Conservation (phyloP, 2,888 invertebrate genomes). For the Lasiommata megera region DNA sequence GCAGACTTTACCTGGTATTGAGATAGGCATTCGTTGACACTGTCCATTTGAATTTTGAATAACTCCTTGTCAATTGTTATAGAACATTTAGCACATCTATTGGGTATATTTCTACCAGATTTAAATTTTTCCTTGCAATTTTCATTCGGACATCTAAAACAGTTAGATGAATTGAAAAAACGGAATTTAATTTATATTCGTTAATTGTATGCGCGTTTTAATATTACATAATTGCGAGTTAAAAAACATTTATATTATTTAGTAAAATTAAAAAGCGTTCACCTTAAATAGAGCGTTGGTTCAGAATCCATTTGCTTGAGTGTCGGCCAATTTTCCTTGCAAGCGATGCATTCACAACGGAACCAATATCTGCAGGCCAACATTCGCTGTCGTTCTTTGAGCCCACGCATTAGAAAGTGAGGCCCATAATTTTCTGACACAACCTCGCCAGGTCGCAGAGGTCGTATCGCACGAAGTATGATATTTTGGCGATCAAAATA, state of each 20-base stretch:
- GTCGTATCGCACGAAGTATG: slow-evolving; percentile 85
- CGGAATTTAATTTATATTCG: no score
- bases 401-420: slow-evolving; percentile 81
- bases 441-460: slow-evolving; percentile 83
- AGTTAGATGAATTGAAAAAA: background rate
- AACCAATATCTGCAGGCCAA: slow-evolving; percentile 90
- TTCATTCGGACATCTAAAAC: slow-evolving; percentile 58
- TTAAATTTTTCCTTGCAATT: slow-evolving; percentile 55
- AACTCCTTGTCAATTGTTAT: slow-evolving; percentile 48
- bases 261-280: slow-evolving; percentile 4
- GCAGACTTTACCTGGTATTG: slow-evolving; percentile 52
- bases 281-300: slow-evolving; percentile 66
- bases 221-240: no score
- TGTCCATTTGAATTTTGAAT: slow-evolving; percentile 51
- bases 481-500: slow-evolving; percentile 88
- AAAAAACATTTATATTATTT: no score
- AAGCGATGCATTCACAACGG: slow-evolving; percentile 86
- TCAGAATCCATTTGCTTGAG: slow-evolving; percentile 81
- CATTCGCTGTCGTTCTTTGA: slow-evolving; percentile 81
- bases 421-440: slow-evolving; percentile 93
- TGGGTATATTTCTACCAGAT: slow-evolving; percentile 47
- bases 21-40: slow-evolving; percentile 48
- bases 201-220: no score
- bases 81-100: slow-evolving; percentile 53
- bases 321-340: slow-evolving; percentile 88